Evolutionary conservation across 2,797 vertebrate genomes (phyloP), one percentile per base, ranked within the genome.

Genomic region (Botia kubotai): DNA sequence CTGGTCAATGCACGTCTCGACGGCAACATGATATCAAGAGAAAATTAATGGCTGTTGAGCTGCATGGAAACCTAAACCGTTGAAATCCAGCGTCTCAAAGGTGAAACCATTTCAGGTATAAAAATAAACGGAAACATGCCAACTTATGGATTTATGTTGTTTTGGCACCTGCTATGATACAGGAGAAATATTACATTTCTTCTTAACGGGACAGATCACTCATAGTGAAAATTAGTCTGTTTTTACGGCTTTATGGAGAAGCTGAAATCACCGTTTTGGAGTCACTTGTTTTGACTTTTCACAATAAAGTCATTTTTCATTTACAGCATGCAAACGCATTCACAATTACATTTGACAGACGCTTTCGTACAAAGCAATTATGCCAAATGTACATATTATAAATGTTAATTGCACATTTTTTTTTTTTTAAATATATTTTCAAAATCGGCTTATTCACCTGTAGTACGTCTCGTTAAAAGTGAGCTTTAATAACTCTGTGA

Each of bases 1-100:
- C 33, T 73, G n/a, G n/a, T 29, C 57, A 65, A 12, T 0, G 48
- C 23, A 52, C 6, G 57, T 48, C 57, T 65, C 36, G 11, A 46
- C 77, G 67, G 74, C 63, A 82, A 65, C 76, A 53, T 63, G 36
- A 82, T 68, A 80, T 77, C 7, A 53, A 67, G 63, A 46, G 50
- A 74, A 50, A 58, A 77, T n/a, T 43, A 70, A 73, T 75, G 82
- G 78, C 17, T 2, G 0, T 12, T 55, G 55, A 70, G 69, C 75
- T 58, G 36, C 50, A 72, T 13, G 55, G 65, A 63, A 86, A 77
- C 23, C 57, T 36, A 58, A 77, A 53, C 73, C 72, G 17, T 62
- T 67, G 53, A 68, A 60, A 39, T 63, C 46, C 58, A 57, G 52
- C 17, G 7, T 71, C 75, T 6, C 19, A 29, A 72, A 66, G 48